Evolutionary conservation across 2,113 vertebrate genomes (phyloP).

Genomic region (Lampris megalopsis): DNA sequence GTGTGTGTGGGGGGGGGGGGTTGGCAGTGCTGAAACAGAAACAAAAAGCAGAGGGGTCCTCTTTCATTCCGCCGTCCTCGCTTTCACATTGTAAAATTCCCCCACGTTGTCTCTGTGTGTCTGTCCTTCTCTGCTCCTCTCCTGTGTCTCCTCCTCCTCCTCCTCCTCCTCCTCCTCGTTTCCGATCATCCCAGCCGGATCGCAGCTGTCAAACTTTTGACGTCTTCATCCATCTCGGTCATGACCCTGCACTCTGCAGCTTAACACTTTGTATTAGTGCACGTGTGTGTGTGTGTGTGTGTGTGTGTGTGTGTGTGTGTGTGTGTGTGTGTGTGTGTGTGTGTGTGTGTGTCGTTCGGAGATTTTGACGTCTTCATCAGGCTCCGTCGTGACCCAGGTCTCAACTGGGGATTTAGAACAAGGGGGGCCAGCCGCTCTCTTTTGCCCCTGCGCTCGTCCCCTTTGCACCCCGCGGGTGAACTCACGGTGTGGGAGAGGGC

Average conservation of each 20-base stretch:
- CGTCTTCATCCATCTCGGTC: slow-evolving; percentile 82
- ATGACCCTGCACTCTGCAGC: slow-evolving; percentile 73
- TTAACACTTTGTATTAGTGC: slow-evolving; percentile 42
- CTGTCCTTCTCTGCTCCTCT: slow-evolving; percentile 37
- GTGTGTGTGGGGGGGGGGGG: too few species aligned
- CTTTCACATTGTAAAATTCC: slow-evolving; percentile 71
- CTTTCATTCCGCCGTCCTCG: slow-evolving; percentile 66
- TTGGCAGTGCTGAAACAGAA: slow-evolving; percentile 41
- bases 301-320: slow-evolving; percentile 10
- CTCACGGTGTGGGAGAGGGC: slow-evolving; percentile 70
- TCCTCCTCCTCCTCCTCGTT: slow-evolving; percentile 43
- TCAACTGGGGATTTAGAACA: slow-evolving; percentile 65
- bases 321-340: slow-evolving; percentile 31
- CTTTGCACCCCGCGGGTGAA: slow-evolving; percentile 69
- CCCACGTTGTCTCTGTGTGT: slow-evolving; percentile 69
- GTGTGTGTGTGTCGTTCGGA: slow-evolving; percentile 68
- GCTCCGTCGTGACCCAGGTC: slow-evolving; percentile 78
- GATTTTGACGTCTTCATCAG: slow-evolving; percentile 82
- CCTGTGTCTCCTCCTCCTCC: slow-evolving; percentile 48
- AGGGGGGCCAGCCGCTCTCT: slow-evolving; percentile 76
- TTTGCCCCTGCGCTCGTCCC: slow-evolving; percentile 70
- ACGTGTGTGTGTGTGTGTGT: slow-evolving; percentile 2
- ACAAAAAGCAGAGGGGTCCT: slow-evolving; percentile 66
- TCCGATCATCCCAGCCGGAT: slow-evolving; percentile 72
- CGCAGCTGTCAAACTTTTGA: slow-evolving; percentile 86